Percentiles rank a stretch among this genome's conserved stretches.
These are phyloP conservation scores for Mormyrops boulengeri DNA, from an alignment of 2,797 vertebrate genomes.

Conservation along the genomic window DNA sequence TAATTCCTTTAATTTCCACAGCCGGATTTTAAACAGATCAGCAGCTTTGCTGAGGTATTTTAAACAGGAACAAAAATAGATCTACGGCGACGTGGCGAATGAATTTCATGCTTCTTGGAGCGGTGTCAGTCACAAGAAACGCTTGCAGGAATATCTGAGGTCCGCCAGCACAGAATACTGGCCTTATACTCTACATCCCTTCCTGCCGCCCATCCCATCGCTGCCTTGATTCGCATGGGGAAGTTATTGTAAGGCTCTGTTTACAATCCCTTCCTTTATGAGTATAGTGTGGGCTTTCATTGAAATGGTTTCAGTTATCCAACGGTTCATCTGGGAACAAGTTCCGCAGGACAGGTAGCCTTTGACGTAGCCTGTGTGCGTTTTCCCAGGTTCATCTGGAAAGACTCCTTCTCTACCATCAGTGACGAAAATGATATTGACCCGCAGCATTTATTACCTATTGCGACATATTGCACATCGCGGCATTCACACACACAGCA, in stretches of 20 bases:
- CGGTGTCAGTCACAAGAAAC: not conserved
- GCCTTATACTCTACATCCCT: not conserved
- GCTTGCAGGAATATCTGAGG: not conserved
- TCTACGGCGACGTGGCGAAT: not conserved
- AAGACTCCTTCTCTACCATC: not conserved
- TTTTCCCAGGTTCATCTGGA: not conserved
- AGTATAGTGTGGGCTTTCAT: not conserved
- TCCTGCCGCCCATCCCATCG: not conserved
- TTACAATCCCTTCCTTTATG: not conserved
- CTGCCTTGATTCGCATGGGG: not conserved
- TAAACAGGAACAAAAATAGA: not conserved
- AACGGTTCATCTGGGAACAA: not conserved
- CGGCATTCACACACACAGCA: not conserved
- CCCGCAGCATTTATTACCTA: not conserved
- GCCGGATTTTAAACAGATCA: not conserved
- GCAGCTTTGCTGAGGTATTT: not conserved
- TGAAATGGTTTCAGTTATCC: not conserved
- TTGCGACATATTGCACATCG: not conserved
- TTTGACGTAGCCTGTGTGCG: slow-evolving; percentile 11
- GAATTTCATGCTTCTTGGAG: not conserved
- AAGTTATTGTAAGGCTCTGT: not conserved
- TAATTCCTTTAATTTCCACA: not conserved
- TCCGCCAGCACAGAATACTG: not conserved
- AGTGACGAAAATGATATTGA: not conserved
- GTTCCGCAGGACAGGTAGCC: not conserved